Evolutionary conservation across 64 coral and sea anemone species (phyloP).

Genomic region (Montipora foliosa): DNA sequence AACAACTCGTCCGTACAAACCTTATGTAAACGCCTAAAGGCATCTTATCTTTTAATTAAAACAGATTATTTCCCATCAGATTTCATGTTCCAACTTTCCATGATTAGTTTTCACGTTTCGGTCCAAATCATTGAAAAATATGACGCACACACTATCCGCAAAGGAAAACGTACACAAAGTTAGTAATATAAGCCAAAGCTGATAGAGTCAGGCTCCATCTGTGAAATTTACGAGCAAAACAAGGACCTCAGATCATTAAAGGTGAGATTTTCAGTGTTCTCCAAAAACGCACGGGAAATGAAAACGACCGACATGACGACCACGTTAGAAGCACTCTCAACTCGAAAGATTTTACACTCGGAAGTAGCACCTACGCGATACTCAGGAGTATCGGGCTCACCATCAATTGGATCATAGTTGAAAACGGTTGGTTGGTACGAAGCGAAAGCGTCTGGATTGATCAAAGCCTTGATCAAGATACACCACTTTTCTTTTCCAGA

Average conservation of each 20-base stretch:
- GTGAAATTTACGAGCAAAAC: neutral
- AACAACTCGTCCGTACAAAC: too few relatives aligned
- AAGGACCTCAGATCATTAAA: neutral
- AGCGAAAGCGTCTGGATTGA: constrained; percentile 2
- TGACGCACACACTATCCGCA: too few relatives aligned
- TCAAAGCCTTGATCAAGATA: constrained; percentile 46
- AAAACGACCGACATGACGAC: constrained; percentile 57
- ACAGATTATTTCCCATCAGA: too few relatives aligned
- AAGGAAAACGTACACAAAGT: too few relatives aligned
- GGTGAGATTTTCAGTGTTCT: neutral
- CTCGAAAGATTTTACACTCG: constrained; percentile 13
- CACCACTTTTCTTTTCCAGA: constrained; percentile 34
- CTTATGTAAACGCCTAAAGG: too few relatives aligned
- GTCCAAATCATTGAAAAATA: too few relatives aligned
- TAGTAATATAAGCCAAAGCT: too few relatives aligned
- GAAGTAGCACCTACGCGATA: constrained; percentile 35
- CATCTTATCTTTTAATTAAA: too few relatives aligned
- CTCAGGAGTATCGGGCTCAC: constrained; percentile 36
- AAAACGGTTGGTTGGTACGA: constrained; percentile 13
- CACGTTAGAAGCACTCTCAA: constrained; percentile 40
- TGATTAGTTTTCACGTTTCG: too few relatives aligned
- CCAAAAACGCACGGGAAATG: constrained; percentile 30
- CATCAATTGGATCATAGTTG: neutral
- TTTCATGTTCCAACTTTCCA: too few relatives aligned
- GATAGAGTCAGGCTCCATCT: too few relatives aligned